A percentile compares a stretch with the other conserved stretches of the same genome.
Evolutionary conservation across 2,888 invertebrate genomes (phyloP).

Genomic region (Drosophila paramelanica): DNA sequence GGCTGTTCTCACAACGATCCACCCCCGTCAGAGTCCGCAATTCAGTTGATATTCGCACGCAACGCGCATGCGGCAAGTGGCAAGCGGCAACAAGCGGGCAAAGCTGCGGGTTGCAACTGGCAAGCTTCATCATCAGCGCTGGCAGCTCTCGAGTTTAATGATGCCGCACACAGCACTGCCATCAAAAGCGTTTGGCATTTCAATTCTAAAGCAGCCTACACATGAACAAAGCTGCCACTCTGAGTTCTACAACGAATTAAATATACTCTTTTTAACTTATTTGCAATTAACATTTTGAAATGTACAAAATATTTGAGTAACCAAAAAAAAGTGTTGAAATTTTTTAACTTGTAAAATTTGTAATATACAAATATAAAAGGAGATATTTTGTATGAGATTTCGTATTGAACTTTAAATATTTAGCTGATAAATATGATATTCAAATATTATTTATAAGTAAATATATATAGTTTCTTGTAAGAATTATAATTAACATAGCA

Average conservation of each 20-base stretch:
- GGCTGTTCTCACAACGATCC: conserved; percentile 67
- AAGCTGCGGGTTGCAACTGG: conserved; percentile 42
- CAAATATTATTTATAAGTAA: no score
- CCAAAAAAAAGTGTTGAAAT: no score
- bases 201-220: conserved; percentile 67
- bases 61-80: conserved; percentile 54
- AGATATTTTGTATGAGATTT: no score
- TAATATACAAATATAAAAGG: no score
- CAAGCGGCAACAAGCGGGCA: conserved; percentile 34
- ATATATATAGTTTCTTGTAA: no score
- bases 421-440: no score
- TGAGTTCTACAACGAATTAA: conserved; percentile 18
- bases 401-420: no score
- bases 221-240: conserved; percentile 22
- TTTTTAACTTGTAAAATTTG: no score
- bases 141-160: conserved; percentile 63
- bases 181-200: conserved; percentile 76
- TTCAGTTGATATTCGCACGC: conserved; percentile 74
- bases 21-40: conserved; percentile 64
- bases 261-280: conserved; percentile 28
- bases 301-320: no score
- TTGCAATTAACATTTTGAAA: no score
- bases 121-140: conserved; percentile 38
- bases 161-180: conserved; percentile 69
- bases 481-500: not conserved